Conservation (phyloP, 2,888 invertebrate genomes). For the Chrysotoxum bicinctum region DNA sequence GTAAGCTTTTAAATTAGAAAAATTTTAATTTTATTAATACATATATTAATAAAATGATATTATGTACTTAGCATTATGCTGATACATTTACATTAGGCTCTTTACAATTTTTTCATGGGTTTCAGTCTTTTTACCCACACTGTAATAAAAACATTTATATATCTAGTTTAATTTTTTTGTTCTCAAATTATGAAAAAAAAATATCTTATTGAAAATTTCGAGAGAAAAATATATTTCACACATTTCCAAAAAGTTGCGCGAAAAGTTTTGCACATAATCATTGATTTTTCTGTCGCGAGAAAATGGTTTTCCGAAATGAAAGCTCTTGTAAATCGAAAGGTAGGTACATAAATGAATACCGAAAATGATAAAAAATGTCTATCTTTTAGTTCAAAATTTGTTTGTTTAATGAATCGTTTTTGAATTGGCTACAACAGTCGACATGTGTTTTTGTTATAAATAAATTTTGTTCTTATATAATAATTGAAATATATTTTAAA, state of each 20-base stretch:
- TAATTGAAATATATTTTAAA: slow-evolving; percentile 17
- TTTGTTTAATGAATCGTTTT: slow-evolving; percentile 5
- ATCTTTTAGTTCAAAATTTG: neutral
- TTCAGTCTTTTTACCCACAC: too few relatives aligned
- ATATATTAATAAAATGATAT: too few relatives aligned
- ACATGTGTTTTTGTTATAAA: slow-evolving; percentile 20
- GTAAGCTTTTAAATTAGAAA: too few relatives aligned
- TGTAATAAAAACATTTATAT: too few relatives aligned
- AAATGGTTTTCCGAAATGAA: neutral
- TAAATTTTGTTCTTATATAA: slow-evolving; percentile 8
- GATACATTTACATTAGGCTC: too few relatives aligned
- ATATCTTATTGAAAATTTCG: too few relatives aligned
- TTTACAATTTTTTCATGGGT: too few relatives aligned
- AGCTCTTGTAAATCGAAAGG: neutral
- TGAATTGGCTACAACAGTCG: neutral
- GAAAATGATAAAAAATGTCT: neutral
- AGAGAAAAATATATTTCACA: too few relatives aligned
- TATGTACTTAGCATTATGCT: too few relatives aligned
- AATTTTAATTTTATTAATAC: too few relatives aligned
- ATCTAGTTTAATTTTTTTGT: too few relatives aligned
- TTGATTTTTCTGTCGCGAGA: neutral
- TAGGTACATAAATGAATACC: neutral
- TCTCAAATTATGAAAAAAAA: too few relatives aligned
- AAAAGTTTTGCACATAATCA: neutral
- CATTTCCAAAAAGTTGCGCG: neutral